phyloP scores from a whole-genome alignment of 2,113 vertebrate species.

The Chionis minor region DNA sequence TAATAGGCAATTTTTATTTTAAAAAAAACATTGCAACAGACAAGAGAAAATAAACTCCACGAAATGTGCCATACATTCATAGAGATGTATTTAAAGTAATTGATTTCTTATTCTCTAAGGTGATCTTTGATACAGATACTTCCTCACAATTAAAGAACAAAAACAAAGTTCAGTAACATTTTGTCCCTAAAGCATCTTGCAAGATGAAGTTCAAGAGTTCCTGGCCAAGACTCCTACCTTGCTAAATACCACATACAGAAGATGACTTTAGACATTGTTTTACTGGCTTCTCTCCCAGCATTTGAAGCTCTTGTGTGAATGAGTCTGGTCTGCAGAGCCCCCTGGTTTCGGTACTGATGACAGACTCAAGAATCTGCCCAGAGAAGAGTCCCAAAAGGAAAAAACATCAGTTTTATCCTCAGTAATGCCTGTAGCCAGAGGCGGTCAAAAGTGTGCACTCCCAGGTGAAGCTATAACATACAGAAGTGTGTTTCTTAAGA shows the following conservation, averaged over 20 bases:
- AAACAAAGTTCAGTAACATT: not conserved
- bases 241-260: not conserved
- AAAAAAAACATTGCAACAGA: not conserved
- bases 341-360: not conserved
- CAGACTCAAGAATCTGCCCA: not conserved
- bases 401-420: not conserved
- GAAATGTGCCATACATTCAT: constrained; percentile 31
- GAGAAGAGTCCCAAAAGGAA: not conserved
- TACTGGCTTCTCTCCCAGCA: constrained; percentile 21
- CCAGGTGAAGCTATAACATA: not conserved
- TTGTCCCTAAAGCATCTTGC: constrained; percentile 18
- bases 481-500: not conserved
- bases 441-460: not conserved
- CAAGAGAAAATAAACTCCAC: not conserved
- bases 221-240: constrained; percentile 5
- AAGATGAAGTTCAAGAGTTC: not conserved
- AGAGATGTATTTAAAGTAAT: not conserved
- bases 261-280: not conserved
- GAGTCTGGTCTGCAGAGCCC: not conserved
- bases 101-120: constrained; percentile 26
- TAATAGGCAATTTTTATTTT: constrained; percentile 31
- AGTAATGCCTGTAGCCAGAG: not conserved
- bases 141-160: constrained; percentile 22
- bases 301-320: not conserved
- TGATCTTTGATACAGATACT: constrained; percentile 30